phyloP scores from a whole-genome alignment of 2,797 vertebrate genomes.

The Pogonophryne albipinna region DNA sequence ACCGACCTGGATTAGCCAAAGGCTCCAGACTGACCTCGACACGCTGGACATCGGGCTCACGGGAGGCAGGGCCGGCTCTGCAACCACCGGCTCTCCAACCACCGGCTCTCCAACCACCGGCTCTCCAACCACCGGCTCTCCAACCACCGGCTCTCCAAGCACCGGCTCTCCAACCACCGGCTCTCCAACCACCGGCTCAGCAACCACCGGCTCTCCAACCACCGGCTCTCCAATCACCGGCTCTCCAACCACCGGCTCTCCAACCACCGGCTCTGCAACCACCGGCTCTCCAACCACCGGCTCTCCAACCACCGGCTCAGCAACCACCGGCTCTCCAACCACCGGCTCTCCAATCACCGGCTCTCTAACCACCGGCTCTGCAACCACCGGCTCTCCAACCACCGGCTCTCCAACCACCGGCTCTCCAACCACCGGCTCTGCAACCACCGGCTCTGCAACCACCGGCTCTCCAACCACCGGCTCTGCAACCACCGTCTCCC shows the following conservation, averaged over 20 bases:
- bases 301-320: background rate
- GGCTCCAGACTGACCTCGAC: slow-evolving; percentile 63
- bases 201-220: background rate
- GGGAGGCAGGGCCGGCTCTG: slow-evolving; percentile 54
- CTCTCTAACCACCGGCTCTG: too few species aligned
- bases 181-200: background rate
- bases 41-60: slow-evolving; percentile 36
- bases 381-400: too few species aligned
- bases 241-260: accelerated
- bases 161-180: background rate
- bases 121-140: background rate
- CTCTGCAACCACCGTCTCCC: accelerated
- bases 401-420: too few species aligned
- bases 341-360: too few species aligned
- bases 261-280: background rate
- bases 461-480: accelerated
- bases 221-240: accelerated
- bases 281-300: background rate
- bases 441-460: background rate
- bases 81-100: accelerated
- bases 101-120: background rate
- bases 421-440: too few species aligned
- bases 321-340: too few species aligned
- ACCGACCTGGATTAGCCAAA: slow-evolving; percentile 60
- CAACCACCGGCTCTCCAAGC: accelerated